phyloP scores from a whole-genome alignment of 2,113 vertebrate species.

The Hystrix cristata region DNA sequence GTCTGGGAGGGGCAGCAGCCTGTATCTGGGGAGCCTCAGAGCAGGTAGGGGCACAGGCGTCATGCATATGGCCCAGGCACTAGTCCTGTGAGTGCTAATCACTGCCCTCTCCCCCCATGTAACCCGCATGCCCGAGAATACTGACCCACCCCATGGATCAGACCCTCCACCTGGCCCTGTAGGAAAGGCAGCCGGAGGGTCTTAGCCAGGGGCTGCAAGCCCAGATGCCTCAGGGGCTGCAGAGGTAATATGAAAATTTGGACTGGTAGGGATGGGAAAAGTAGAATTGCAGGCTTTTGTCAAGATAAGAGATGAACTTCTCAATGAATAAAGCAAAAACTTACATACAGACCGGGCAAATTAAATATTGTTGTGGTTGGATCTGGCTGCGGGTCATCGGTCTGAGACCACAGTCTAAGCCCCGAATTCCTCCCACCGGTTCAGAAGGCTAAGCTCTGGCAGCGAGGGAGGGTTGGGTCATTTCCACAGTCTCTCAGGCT shows the following conservation, averaged over 20 bases:
- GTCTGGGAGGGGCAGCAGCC: not conserved
- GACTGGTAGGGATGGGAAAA: not conserved
- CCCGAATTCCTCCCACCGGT: rapidly evolving
- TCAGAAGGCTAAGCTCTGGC: too few species aligned
- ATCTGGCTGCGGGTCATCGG: not conserved
- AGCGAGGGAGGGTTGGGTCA: not conserved
- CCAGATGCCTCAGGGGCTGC: not conserved
- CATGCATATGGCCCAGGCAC: rapidly evolving
- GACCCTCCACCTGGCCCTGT: rapidly evolving
- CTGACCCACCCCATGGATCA: too few species aligned
- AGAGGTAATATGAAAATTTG: not conserved
- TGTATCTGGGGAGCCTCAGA: not conserved
- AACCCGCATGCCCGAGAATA: not conserved
- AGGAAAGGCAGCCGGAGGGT: not conserved
- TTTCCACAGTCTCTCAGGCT: not conserved
- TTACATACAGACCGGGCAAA: not conserved
- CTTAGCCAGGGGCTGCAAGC: not conserved
- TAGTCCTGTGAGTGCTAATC: not conserved
- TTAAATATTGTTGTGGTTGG: not conserved
- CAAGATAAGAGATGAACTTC: not conserved
- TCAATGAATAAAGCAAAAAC: not conserved
- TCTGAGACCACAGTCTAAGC: not conserved
- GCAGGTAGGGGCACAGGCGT: not conserved
- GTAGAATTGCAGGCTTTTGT: not conserved
- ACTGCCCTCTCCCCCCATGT: not conserved